Conservation (phyloP, 2,113 vertebrate species). For the Heterochromis multidens region DNA sequence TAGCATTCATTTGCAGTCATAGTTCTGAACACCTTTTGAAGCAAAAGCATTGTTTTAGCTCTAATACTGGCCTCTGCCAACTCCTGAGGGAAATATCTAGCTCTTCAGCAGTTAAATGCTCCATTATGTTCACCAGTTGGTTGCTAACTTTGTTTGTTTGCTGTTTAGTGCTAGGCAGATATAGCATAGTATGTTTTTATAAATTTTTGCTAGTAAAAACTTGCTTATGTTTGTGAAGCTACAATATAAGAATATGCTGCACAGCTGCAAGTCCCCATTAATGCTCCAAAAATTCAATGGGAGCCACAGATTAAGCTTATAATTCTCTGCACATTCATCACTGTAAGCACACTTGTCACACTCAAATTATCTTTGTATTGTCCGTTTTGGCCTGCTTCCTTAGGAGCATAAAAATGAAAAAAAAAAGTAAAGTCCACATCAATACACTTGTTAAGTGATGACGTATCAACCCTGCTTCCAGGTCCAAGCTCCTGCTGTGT, state of each 20-base stretch:
- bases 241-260: background rate
- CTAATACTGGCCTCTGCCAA: background rate
- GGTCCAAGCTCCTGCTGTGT: no score
- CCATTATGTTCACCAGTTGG: background rate
- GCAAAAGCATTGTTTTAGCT: background rate
- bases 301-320: background rate
- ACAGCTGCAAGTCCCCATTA: background rate
- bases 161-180: background rate
- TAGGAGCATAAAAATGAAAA: background rate
- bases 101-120: background rate
- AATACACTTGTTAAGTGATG: no score
- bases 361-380: background rate
- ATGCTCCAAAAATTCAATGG: background rate
- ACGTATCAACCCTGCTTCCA: no score
- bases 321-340: background rate
- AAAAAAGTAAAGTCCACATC: background rate
- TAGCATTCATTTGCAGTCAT: background rate
- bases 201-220: fast-evolving
- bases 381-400: background rate
- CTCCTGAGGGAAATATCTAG: background rate
- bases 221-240: background rate
- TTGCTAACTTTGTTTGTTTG: background rate
- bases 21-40: background rate
- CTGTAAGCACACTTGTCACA: no score
- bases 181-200: background rate